Conservation (phyloP, 1,140 invertebrate species). For the Pogonomyrmex barbatus region DNA sequence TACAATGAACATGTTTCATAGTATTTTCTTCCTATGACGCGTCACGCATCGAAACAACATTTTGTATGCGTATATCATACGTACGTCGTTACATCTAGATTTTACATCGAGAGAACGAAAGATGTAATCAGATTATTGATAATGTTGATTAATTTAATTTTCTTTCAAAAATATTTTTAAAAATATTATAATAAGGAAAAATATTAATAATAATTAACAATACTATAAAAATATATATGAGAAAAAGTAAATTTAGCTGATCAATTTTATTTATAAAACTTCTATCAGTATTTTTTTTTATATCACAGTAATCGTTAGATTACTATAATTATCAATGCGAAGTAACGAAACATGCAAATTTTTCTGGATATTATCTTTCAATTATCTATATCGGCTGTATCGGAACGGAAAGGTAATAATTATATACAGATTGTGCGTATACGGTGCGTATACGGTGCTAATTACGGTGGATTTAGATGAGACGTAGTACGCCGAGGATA, state of each 20-base stretch:
- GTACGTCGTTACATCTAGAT: not conserved
- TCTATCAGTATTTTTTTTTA: not conserved
- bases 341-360: constrained; percentile 14
- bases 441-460: not conserved
- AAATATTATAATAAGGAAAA: not conserved
- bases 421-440: not conserved
- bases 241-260: no score
- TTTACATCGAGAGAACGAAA: not conserved
- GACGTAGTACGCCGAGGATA: constrained; percentile 19
- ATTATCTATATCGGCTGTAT: not conserved
- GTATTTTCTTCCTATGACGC: not conserved
- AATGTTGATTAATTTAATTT: not conserved
- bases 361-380: not conserved
- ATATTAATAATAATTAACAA: no score
- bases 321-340: not conserved
- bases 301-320: not conserved
- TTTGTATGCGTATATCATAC: not conserved
- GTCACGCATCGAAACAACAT: not conserved
- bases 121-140: not conserved
- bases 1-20: constrained; percentile 15
- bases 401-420: not conserved
- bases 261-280: not conserved
- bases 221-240: no score
- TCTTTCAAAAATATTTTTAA: not conserved
- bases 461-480: constrained; percentile 18